Base-by-base conservation (phyloP, 2,888 invertebrate species). In the Cheiracanthium punctorium region DNA sequence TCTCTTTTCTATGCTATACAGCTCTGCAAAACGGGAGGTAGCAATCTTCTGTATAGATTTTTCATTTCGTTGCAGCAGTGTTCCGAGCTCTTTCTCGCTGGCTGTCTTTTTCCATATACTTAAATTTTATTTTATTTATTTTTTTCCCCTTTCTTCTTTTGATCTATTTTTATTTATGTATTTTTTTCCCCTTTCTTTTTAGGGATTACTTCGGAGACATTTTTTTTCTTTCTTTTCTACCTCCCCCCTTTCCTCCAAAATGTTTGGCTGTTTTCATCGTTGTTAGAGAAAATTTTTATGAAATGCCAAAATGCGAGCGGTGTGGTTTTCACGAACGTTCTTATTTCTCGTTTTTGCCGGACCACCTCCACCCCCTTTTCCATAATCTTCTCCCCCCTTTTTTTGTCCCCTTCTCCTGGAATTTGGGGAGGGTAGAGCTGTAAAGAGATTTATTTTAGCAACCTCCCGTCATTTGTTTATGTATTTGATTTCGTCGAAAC, bases 21-120 rank as follows among this genome's bases (percentile, higher is more conserved):
- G 69, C 64, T 64, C 65, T 75, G 33, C n/a, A 37, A 28, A 77
- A 65, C 33, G 48, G 69, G 77, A 69, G 77, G 30, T 77, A 30
- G 67, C 69, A 67, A 48, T 69, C 69, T 69, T 69, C 43, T 10
- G 28, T 29, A 48, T 72, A 33, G 73, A 73, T 73, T 58, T 58
- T 58, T 73, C 58, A 20, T 32, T 58, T 30, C 43, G 12, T 14
- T 30, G 41, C 5, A 12, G 0, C 28, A n/a, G n/a, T n/a, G n/a
- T n/a, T n/a, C 24, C 30, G 17, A 28, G 0, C 67, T 30, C 28
- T 48, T 37, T 48, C n/a, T 67, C 29, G 43, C 43, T 48, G 14
- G 10, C 43, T 48, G 43, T 48, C 43, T 48, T 48, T 17, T 48
- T 17, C 43, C 30, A 67, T 67, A 67, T 29, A 67, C 32, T 67